A percentile compares a stretch with the other conserved stretches of the same genome.
Conservation (phyloP, 2,113 vertebrate species). For the Ia io region DNA sequence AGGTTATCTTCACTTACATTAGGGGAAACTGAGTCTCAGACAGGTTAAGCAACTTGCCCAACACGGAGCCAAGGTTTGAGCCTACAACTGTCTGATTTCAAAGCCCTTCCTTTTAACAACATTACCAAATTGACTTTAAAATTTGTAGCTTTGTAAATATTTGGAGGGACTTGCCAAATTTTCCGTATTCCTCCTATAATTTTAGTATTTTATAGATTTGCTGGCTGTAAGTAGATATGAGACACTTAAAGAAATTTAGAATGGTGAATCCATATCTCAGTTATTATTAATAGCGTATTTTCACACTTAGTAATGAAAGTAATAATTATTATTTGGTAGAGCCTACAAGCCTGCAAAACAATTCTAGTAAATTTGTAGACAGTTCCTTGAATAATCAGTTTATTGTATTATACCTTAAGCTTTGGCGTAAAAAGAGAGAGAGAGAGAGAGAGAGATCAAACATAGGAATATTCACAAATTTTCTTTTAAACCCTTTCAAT, state of each 20-base stretch:
- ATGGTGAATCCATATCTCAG: background rate
- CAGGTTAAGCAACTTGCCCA: background rate
- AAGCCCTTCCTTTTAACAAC: background rate
- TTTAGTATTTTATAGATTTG: background rate
- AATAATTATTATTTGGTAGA: background rate
- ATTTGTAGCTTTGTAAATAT: background rate
- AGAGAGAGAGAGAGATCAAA: background rate
- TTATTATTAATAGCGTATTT: background rate
- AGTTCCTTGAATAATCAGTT: background rate
- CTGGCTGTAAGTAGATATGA: background rate
- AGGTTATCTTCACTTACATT: background rate
- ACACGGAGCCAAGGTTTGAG: background rate
- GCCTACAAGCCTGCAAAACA: too few species aligned
- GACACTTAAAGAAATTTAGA: background rate
- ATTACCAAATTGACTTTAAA: background rate
- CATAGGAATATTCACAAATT: background rate
- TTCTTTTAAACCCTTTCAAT: slow-evolving; percentile 48
- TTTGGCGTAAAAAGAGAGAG: background rate
- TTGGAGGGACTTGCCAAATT: background rate
- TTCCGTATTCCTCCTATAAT: background rate
- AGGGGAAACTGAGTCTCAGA: background rate
- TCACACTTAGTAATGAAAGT: background rate
- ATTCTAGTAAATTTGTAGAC: background rate
- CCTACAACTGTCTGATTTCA: background rate
- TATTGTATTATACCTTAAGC: background rate